Evolutionary conservation across 2,113 vertebrate genomes (phyloP).

Genomic region (Alligator mississippiensis): DNA sequence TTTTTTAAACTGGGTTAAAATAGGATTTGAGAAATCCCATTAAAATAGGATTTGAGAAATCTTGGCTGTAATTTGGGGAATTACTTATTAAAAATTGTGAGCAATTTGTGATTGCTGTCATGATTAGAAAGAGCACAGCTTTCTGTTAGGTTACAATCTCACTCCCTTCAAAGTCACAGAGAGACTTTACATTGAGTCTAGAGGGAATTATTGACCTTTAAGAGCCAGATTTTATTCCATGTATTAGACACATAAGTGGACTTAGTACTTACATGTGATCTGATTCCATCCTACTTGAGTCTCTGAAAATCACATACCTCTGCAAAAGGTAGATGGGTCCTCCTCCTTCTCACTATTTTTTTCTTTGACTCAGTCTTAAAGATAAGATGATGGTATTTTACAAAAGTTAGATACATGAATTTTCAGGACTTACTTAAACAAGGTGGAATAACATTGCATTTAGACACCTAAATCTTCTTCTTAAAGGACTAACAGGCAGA

Average conservation of each 20-base stretch:
- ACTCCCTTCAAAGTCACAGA: not conserved
- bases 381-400: too few relatives aligned
- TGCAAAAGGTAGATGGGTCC: too few relatives aligned
- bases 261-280: not conserved
- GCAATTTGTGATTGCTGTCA: not conserved
- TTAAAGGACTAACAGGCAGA: too few relatives aligned
- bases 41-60: slow-evolving; percentile 3
- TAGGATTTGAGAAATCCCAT: not conserved
- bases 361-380: too few relatives aligned
- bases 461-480: too few relatives aligned
- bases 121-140: not conserved
- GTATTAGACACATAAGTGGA: not conserved
- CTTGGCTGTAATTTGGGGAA: not conserved
- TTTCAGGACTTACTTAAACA: too few relatives aligned
- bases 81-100: not conserved
- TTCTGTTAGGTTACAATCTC: not conserved
- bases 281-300: not conserved
- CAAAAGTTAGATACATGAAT: too few relatives aligned
- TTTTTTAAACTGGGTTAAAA: not conserved
- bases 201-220: not conserved
- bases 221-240: not conserved
- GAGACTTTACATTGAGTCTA: not conserved
- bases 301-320: not conserved
- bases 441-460: too few relatives aligned
- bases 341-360: too few relatives aligned